Conservation (phyloP, 2,113 vertebrate genomes). For the Centropus unirufus region DNA sequence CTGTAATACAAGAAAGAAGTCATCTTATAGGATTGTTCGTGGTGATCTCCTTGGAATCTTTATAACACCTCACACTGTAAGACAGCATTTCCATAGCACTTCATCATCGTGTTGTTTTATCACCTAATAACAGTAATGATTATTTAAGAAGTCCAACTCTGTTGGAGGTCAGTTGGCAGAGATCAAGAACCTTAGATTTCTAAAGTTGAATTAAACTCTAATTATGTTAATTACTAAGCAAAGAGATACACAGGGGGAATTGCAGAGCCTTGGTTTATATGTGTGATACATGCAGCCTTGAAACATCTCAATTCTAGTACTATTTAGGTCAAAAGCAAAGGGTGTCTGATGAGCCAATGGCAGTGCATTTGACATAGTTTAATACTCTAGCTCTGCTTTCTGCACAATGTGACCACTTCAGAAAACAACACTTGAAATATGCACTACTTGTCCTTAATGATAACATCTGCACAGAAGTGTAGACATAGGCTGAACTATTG, state of each 20-base stretch:
- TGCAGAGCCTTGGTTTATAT: neutral
- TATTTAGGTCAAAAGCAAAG: neutral
- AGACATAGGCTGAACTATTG: neutral
- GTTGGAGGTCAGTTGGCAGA: neutral
- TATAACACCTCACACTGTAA: neutral
- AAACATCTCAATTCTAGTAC: neutral
- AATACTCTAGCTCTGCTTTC: neutral
- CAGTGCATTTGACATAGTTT: neutral
- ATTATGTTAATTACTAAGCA: neutral
- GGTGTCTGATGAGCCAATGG: neutral
- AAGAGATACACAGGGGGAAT: neutral
- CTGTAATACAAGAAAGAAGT: neutral
- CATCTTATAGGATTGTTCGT: neutral
- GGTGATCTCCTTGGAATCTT: neutral
- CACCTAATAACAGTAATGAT: neutral
- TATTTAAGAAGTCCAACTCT: neutral
- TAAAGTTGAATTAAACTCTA: neutral
- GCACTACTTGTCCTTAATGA: neutral
- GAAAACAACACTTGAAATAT: neutral
- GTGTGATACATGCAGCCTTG: neutral
- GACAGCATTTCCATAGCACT: neutral
- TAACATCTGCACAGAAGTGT: neutral
- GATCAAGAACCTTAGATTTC: neutral
- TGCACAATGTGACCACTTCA: neutral
- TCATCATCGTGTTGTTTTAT: neutral